These are phyloP conservation scores for Melanotaenia trifasciata DNA, from an alignment of 2,797 vertebrate species.

Conservation along the genomic window DNA sequence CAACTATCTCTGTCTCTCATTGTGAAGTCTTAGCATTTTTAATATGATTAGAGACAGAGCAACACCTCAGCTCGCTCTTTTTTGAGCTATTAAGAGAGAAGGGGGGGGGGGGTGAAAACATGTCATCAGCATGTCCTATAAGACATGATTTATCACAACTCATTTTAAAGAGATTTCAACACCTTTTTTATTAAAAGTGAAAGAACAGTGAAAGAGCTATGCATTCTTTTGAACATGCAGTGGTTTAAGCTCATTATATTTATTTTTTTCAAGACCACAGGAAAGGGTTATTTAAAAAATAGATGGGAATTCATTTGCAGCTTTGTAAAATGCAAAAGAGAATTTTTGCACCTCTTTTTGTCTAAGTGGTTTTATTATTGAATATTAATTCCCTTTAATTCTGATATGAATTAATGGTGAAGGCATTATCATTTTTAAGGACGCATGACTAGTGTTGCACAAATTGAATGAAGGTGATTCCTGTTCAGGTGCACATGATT, in stretches of 20 bases:
- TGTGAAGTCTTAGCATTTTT: slow-evolving; percentile 2
- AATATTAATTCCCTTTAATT: not conserved
- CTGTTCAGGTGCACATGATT: not conserved
- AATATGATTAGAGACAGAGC: not conserved
- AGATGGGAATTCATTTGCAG: not conserved
- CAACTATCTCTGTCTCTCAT: not conserved
- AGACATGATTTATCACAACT: not conserved
- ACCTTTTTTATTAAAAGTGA: not conserved
- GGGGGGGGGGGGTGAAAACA: slow-evolving; percentile 2
- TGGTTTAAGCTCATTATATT: not conserved
- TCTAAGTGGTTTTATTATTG: not conserved
- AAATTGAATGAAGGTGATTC: not conserved
- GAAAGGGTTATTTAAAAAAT: not conserved
- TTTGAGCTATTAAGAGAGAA: not conserved
- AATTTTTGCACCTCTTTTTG: not conserved
- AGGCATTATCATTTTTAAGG: not conserved
- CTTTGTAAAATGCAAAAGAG: not conserved
- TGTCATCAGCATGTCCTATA: not conserved
- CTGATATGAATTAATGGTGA: not conserved
- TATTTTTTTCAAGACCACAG: not conserved
- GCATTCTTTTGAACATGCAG: not conserved
- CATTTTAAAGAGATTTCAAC: not conserved
- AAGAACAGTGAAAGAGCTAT: too few relatives aligned
- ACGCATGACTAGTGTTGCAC: not conserved
- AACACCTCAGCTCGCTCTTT: not conserved